Evolutionary conservation across 2,888 invertebrate genomes (phyloP), one percentile per base, ranked within the genome.

Genomic region (Blomia tropicalis): DNA sequence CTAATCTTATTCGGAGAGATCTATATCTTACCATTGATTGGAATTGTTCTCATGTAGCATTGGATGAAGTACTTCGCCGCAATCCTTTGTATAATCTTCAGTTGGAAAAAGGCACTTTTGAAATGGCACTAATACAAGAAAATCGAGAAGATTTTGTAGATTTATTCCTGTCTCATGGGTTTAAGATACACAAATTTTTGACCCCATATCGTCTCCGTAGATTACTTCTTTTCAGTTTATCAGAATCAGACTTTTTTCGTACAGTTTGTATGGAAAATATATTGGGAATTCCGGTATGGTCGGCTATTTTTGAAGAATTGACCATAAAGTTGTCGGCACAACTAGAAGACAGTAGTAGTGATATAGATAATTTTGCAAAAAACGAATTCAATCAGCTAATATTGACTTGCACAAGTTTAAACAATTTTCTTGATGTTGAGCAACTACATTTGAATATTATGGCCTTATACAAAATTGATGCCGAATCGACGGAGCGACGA

Each of bases 91-190:
- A 58, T 32, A 56, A 58, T 47, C 43, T 62, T 36, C 51, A 69
- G 67, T 66, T 70, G 17, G 69, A 70, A 43, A 68, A 68, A 62
- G 71, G 70, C 25, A 66, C 74, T 43, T 74, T 75, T 67, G 71
- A 73, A 66, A 70, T 72, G 64, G 72, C 74, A 0, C 65, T 75
- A 29, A 64, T 73, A 7, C 68, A 71, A 61, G 69, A 70, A 25
- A 70, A 73, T 58, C 69, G 74, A 19, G 74, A 74, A 67, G 71
- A 70, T 43, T 74, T 75, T 65, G 71, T 74, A 1, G 73, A 73
- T 47, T 67, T 75, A 19, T 75, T 75, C 62, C 66, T 75, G 25
- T 70, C 72, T 29, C 72, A 72, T 62, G 73, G 73, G 25, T 72
- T 74, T 63, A 69, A 69, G 64, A 69, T 74, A 54, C 74, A 73